Evolutionary conservation across 2,888 invertebrate genomes (phyloP).

Genomic region (Lycocerus yunnanus): DNA sequence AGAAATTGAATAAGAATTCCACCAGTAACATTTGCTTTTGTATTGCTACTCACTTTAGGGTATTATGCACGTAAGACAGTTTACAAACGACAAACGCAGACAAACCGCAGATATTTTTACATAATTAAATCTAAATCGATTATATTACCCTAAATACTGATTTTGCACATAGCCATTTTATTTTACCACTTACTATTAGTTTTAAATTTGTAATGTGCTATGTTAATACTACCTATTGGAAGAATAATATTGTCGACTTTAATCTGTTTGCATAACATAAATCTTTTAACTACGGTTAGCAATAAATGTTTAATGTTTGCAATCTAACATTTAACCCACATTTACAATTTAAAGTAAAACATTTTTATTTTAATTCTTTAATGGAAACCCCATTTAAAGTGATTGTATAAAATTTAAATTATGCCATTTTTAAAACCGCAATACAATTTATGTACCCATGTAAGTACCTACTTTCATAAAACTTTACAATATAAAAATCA

Average conservation of each 20-base stretch:
- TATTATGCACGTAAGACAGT: conserved; percentile 14
- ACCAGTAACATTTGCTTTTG: conserved; percentile 4
- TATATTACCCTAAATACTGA: neutral
- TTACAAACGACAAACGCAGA: conserved; percentile 7
- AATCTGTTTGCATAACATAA: neutral
- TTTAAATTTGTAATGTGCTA: neutral
- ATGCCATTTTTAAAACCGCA: neutral
- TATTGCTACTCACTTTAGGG: conserved; percentile 8
- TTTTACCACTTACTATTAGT: neutral
- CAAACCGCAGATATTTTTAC: conserved; percentile 17
- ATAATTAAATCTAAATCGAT: conserved; percentile 20
- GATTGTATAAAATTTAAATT: neutral
- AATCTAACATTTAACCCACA: neutral
- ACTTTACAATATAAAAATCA: neutral
- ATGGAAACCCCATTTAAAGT: neutral
- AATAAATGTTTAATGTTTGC: neutral
- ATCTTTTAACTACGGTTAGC: neutral
- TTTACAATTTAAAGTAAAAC: neutral
- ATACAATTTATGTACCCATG: neutral
- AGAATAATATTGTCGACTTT: neutral
- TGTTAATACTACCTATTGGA: neutral
- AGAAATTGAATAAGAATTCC: conserved; percentile 4
- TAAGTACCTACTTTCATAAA: neutral
- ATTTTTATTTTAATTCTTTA: neutral
- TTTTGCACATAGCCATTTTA: neutral